Evolutionary conservation across 2,797 vertebrate genomes (phyloP).

Genomic region (Enteromius paludinosus): DNA sequence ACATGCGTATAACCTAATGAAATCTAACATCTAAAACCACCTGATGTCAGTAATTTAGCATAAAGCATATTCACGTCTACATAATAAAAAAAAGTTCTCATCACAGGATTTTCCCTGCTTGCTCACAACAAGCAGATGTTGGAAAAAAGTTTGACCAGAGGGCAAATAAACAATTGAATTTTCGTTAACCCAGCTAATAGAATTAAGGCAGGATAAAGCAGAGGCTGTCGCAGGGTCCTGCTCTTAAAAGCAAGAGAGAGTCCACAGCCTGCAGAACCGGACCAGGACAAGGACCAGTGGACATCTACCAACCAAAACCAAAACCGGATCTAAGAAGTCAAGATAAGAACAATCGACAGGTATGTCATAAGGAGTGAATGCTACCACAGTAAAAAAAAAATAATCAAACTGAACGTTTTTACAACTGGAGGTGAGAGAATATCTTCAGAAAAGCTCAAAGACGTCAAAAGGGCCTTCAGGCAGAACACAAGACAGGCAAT

Average conservation of each 20-base stretch:
- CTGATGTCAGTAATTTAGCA: neutral
- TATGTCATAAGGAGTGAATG: neutral
- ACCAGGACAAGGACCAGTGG: neutral
- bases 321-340: neutral
- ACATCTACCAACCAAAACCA: neutral
- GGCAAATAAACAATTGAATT: slow-evolving; percentile 88
- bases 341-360: neutral
- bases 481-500: slow-evolving; percentile 52
- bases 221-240: slow-evolving; percentile 72
- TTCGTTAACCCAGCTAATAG: slow-evolving; percentile 86
- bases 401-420: neutral
- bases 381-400: neutral
- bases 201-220: slow-evolving; percentile 81
- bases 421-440: neutral
- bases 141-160: slow-evolving; percentile 77
- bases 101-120: neutral
- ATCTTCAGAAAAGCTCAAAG: neutral
- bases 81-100: neutral
- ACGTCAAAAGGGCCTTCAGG: neutral
- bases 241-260: slow-evolving; percentile 79
- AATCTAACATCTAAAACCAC: neutral
- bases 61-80: neutral
- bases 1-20: neutral
- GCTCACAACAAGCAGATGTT: slow-evolving; percentile 79
- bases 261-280: slow-evolving; percentile 31